Evolutionary conservation across 1,140 invertebrate species (phyloP), one percentile per base, ranked within the genome.

Genomic region (Drosophila sturtevanti): DNA sequence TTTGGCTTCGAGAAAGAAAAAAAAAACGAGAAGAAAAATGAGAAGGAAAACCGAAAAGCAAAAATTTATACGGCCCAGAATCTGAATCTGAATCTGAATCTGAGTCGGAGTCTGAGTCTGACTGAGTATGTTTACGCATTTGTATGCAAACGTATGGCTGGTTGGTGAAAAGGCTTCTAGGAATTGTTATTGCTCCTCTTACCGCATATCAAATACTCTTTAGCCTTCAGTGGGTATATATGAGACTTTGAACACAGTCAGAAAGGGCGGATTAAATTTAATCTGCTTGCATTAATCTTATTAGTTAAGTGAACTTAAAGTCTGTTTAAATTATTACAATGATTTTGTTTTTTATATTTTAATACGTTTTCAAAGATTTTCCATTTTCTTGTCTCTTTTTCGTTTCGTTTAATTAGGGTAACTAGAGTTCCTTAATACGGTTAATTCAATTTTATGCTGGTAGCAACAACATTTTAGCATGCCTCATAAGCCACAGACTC

Each of bases 371-470:
- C 10, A 35, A 35, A 35, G 10, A 35, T 31, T 31, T 31, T 4
- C 27, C 27, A n/a, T n/a, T 48, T 21, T 48, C 16, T 48, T 10
- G 9, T 3, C n/a, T n/a, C n/a, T n/a, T n/a, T n/a, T n/a, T n/a
- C n/a, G 4, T 21, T 18, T 21, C 2, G 11, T 48, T 21, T 48
- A 48, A 48, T 48, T 48, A 48, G 41, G 41, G 41, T 48, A 48
- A 48, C 41, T 21, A 48, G 16, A 48, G 16, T 48, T 48, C 41
- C 21, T 48, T 48, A 21, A 48, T 48, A 11, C 41, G 68, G 76
- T 81, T 86, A 86, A 86, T 86, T 86, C 82, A 86, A 86, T 86
- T 81, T 68, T 63, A 65, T 41, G 62, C 34, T 44, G 51, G 52
- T 27, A 66, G 27, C 77, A 85, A 71, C 73, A 64, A 48, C 16